Percentiles rank a stretch among this genome's conserved stretches.
These are phyloP conservation scores for Anniella stebbinsi DNA, from an alignment of 2,797 vertebrate genomes.

Conservation along the genomic window DNA sequence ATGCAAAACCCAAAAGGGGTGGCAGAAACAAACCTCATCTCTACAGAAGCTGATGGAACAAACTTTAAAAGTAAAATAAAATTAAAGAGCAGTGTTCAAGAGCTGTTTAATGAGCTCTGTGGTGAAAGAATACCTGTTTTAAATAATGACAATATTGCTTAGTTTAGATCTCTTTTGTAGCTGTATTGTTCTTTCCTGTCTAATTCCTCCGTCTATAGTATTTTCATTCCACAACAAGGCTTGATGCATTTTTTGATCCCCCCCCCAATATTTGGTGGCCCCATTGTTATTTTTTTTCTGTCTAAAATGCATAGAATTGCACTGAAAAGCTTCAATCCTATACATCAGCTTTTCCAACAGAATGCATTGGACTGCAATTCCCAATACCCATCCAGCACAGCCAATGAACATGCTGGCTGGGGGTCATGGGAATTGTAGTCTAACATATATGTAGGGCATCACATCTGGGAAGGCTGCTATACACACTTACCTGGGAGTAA, in stretches of 20 bases:
- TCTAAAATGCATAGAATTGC: too few species aligned
- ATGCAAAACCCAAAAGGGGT: neutral
- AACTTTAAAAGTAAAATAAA: too few species aligned
- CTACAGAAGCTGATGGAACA: neutral
- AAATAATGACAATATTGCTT: slow-evolving; percentile 42
- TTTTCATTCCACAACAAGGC: slow-evolving; percentile 68
- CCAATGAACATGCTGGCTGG: too few species aligned
- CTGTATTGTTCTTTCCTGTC: slow-evolving; percentile 45
- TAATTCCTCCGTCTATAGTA: slow-evolving; percentile 19
- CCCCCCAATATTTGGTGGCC: neutral
- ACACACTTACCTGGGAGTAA: neutral
- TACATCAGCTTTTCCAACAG: too few species aligned
- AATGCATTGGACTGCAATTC: too few species aligned
- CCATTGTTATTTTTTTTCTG: too few species aligned
- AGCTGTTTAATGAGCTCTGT: slow-evolving; percentile 11
- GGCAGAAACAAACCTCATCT: neutral
- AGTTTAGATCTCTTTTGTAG: slow-evolving; percentile 36
- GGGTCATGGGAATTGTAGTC: too few species aligned
- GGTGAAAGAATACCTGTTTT: slow-evolving; percentile 81
- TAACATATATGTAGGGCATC: too few species aligned
- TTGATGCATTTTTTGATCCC: slow-evolving; percentile 68
- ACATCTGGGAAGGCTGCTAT: too few species aligned
- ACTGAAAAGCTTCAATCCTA: too few species aligned
- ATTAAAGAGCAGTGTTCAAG: neutral
- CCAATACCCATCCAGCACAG: too few species aligned